Evolutionary conservation across 2,113 vertebrate species (phyloP), one percentile per base, ranked within the genome.

Genomic region (Hyla sarda): DNA sequence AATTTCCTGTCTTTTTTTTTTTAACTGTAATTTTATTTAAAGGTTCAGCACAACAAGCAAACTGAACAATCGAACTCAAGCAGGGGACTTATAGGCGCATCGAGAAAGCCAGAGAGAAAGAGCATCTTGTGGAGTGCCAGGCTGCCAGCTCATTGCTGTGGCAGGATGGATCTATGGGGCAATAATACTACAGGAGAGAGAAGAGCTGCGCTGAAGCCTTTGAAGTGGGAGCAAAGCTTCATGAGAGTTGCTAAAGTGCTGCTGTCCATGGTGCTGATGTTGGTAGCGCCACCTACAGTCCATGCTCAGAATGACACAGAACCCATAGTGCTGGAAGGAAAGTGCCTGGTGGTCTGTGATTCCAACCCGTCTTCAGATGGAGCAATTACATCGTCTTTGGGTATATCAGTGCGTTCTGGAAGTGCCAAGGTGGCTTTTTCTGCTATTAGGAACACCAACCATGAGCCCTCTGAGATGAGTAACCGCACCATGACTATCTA

Each of bases 401-500:
- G 98, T 88, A 98, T 99, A 91, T 99, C 97, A 11, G 98, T 98
- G 89, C 96, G 98, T 87, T 98, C 98, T 0, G 98, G 97, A 78
- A 98, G 97, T 90, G 97, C 98, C 90, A 99, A 99, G 89, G 96
- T 99, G 90, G 98, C 98, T 77, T 99, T 99, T 92, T 99, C 98
- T 17, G 98, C 97, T 86, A 97, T 97, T 32, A 95, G 98, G 88
- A 97, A 96, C 83, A 98, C 97, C 89, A 98, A 98, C 92, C 97
- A 98, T n/a, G 97, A 98, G 84, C 97, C 97, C 2, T 97, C 97
- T n/a, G 97, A 98, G 89, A 98, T 98, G 97, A 98, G 96, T 95
- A 98, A 98, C 94, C 97, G 97, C 88, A 99, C 98, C 89, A 99
- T 97, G 97, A 99, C 97, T 91, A 99, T 99, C 95, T 99, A 99